Evolutionary conservation across 2,888 invertebrate genomes (phyloP), one percentile per base, ranked within the genome.

Genomic region (Troides helena): DNA sequence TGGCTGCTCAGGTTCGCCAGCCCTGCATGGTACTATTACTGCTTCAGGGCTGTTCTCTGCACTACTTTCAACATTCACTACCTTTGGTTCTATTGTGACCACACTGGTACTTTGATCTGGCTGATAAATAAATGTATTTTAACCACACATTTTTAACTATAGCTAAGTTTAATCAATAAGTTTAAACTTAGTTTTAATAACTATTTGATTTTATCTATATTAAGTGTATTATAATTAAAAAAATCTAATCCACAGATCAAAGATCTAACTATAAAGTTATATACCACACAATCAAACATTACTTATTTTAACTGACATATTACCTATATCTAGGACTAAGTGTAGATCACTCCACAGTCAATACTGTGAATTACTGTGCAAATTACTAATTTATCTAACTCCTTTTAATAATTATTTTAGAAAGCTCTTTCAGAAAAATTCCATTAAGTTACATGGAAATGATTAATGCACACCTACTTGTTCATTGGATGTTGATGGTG

Each of bases 11-110:
- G 67, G 30, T 17, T 67, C 69, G 81, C 90, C 93, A 85, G 93
- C 77, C 71, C 88, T 86, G 63, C 82, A 80, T 0, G 78, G 72
- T 57, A 89, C 89, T 23, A 80, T 76, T 3, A 81, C 79, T 0
- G 85, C 82, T 62, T 83, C 88, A 0, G 91, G 90, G 60, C 91
- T 91, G 74, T 85, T 92, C 73, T 92, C 92, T 0, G 88, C 88
- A 72, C 91, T 91, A 67, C 90, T 90, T 39, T 92, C 92, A 8
- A 92, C 81, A 70, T 89, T 86, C 12, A 92, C 86, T 12, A 89
- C 89, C 87, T 90, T 67, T 21, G 63, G 66, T 50, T 67, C 70
- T n/a, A 70, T 66, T 1, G 70, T 56, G 23, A 67, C 60, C 12
- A 10, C 62, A 62, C 46, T 58, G 21, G 58, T 43, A 46, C 57